Base-by-base conservation (phyloP, 2,888 invertebrate species). In the Drosophila mettleri region DNA sequence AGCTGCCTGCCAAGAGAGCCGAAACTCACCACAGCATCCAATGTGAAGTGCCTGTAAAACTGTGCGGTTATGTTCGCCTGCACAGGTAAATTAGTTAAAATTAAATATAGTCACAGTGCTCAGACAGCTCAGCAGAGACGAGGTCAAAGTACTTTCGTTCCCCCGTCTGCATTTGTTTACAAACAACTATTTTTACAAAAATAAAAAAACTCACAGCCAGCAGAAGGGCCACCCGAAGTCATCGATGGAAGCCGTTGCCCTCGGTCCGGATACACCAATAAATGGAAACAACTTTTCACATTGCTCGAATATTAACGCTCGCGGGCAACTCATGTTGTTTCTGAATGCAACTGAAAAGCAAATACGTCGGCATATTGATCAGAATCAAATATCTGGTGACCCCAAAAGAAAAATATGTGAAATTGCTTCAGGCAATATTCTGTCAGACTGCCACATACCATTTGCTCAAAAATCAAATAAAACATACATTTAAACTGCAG, bases 131-230 rank as follows among this genome's bases (percentile, higher is more conserved):
- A 38, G 41, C 38, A 39, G 52, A 61, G 61, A 74, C 72, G 76
- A 78, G 78, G 72, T 80, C 66, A 80, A 78, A 80, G 80, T 73
- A 80, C 79, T 79, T 48, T 78, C 79, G 41, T 39, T 52, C 61
- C 43, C 43, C 61, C 48, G 51, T 57, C 62, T 60, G 36, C 60
- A 54, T 74, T 69, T 76, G 74, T 78, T 71, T 73, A 71, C 49
- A 68, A 78, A 69, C 65, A 69, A 69, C 70, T 58, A 67, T 74
- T 68, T 66, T 52, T 66, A 72, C 61, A 69, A 46, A 54, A 36
- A 60, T 66, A 72, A 59, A 69, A 46, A 54, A 36, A 60, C 57
- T 58, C 66, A 38, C 41, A 62, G 52, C 22, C n/a, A 36, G 34
- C 59, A 9, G 38, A 38, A 18, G 29, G 48, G 31, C 34, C 18